phyloP scores from a whole-genome alignment of 2,113 vertebrate genomes.

The Hepsetus odoe region DNA sequence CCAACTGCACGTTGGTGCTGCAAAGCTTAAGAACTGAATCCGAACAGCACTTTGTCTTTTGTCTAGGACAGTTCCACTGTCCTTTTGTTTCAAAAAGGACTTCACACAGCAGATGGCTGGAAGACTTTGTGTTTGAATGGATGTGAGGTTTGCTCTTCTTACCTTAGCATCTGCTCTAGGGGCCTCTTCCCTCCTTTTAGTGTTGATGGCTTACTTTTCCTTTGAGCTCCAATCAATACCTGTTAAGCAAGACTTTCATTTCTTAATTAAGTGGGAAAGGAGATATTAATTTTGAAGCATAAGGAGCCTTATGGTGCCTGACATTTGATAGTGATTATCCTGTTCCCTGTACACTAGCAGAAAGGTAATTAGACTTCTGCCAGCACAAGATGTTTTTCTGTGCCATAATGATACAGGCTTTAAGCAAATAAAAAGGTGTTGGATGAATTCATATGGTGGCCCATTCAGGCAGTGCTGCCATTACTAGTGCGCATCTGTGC shows the following conservation, averaged over 20 bases:
- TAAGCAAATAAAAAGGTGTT: constrained; percentile 23
- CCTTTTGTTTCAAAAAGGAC: not conserved
- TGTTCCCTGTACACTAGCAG: constrained; percentile 73
- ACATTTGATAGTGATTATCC: constrained; percentile 79
- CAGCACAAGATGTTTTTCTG: constrained; percentile 74
- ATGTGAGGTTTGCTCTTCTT: constrained; percentile 23
- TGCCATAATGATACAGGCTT: constrained; percentile 41
- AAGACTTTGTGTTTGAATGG: not conserved
- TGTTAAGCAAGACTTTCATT: constrained; percentile 74
- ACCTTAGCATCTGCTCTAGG: constrained; percentile 52
- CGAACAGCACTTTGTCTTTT: not conserved
- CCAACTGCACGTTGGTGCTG: constrained; percentile 3
- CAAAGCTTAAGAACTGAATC: not conserved
- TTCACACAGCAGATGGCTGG: constrained; percentile 8
- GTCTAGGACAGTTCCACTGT: not conserved
- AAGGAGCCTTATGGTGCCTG: constrained; percentile 79
- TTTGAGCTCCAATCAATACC: constrained; percentile 76
- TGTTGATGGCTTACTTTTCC: constrained; percentile 66
- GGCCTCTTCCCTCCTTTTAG: constrained; percentile 62
- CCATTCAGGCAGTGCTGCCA: not conserved
- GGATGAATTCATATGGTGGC: constrained; percentile 12
- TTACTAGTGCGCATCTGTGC: not conserved
- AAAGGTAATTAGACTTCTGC: constrained; percentile 78
- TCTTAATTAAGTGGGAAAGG: constrained; percentile 76
- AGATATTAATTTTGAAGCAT: constrained; percentile 76